Base-by-base conservation (phyloP, 2,797 vertebrate genomes). In the Sebastiscus tertius region DNA sequence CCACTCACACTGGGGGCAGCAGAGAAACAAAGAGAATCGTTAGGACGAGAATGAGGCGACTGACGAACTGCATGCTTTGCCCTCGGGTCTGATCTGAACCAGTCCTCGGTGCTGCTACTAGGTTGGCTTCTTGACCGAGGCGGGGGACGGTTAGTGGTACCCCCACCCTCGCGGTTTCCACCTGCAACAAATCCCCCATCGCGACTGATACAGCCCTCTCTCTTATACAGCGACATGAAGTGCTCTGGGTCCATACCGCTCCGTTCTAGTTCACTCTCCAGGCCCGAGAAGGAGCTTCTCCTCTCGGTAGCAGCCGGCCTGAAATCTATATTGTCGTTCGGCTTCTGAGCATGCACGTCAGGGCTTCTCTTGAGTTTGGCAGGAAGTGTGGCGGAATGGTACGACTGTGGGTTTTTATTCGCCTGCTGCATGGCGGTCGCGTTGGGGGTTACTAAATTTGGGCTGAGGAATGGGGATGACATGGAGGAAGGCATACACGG, bases 21-120 rank as follows among this genome's bases (percentile, higher is more conserved):
- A 96, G 97, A 97, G 96, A 96, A 97, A 96, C 96, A 97, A 89
- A 98, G 94, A 96, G 95, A 96, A 95, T 96, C 95, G 84, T 97
- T 97, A 95, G 96, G 88, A 65, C 42, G 86, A 55, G 72, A 58
- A 59, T 92, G 83, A 39, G 87, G 93, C 88, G 96, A 94, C 91
- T 95, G 92, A 80, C 88, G 94, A 79, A 93, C 88, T 89, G 93
- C 83, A 92, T 91, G 90, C 83, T 94, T 92, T 68, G 75, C 87
- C 59, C 91, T 90, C 66, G 74, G 72, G 82, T 96, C 92, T 77
- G 93, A 88, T 87, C 91, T 92, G 56, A 91, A 90, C 91, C 94
- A 95, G 55, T 95, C 94, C 13, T 95, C 94, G 63, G 87, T 84
- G 78, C 76, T 77, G 68, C 91, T 67, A 61, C 90, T 77, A 3